These are phyloP conservation scores for Leucophora obtusa DNA, from an alignment of 2,888 invertebrate genomes.

Conservation along the genomic window DNA sequence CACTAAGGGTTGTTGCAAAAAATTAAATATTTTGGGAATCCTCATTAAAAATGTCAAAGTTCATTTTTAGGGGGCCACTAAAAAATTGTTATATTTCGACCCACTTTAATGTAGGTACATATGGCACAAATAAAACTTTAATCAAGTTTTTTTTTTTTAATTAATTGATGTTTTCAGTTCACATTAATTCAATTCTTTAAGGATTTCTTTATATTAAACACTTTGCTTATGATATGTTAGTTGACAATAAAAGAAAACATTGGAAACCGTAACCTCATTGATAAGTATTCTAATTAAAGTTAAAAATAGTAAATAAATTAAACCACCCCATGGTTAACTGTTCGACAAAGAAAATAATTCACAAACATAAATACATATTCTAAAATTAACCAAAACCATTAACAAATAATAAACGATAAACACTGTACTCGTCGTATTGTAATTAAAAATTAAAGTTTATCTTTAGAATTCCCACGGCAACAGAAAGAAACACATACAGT, in stretches of 20 bases:
- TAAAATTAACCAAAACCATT: constrained; percentile 31
- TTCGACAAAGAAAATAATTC: constrained; percentile 16
- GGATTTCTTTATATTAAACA: too few species aligned
- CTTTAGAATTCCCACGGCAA: constrained; percentile 51
- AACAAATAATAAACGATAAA: constrained; percentile 56
- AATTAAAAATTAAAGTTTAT: constrained; percentile 43
- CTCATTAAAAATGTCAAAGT: too few species aligned
- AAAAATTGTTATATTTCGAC: too few species aligned
- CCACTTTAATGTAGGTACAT: too few species aligned
- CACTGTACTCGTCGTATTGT: constrained; percentile 11
- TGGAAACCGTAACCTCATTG: constrained; percentile 58
- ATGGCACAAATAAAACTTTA: too few species aligned
- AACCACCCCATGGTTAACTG: constrained; percentile 28
- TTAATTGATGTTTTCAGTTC: too few species aligned
- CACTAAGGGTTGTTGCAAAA: too few species aligned
- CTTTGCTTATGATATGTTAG: not conserved
- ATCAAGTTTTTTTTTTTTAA: too few species aligned
- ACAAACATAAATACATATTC: constrained; percentile 22
- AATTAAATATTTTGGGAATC: too few species aligned
- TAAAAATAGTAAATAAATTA: constrained; percentile 46
- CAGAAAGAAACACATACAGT: not conserved
- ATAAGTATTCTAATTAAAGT: constrained; percentile 60
- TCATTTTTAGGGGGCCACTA: too few species aligned
- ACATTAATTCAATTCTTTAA: too few species aligned
- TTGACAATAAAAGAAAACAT: constrained; percentile 23